Conservation (phyloP, 1,140 invertebrate species). For the Micrasema minimum region DNA sequence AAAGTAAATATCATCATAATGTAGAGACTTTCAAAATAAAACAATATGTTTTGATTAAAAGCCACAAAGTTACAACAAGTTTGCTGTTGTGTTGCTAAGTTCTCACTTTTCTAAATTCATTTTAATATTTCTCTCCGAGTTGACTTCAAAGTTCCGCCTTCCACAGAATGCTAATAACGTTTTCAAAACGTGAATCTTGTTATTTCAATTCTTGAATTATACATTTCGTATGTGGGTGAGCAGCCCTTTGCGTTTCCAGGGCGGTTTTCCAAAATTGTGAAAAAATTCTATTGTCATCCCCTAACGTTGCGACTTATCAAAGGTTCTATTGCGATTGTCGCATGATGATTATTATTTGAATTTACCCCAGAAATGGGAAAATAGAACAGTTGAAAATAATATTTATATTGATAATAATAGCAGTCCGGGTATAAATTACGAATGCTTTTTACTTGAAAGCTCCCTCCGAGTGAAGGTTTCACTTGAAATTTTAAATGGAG, state of each 20-base stretch:
- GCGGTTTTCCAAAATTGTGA: not conserved
- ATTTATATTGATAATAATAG: conserved; percentile 51
- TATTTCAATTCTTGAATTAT: too few relatives aligned
- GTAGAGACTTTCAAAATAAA: too few relatives aligned
- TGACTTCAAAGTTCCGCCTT: not conserved
- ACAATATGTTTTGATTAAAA: too few relatives aligned
- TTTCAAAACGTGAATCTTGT: not conserved
- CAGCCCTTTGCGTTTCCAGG: not conserved
- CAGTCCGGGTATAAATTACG: conserved; percentile 4
- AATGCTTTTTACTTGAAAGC: conserved; percentile 33
- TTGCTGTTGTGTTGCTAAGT: too few relatives aligned
- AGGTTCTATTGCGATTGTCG: conserved; percentile 21
- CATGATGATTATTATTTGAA: conserved; percentile 39
- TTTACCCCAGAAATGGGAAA: conserved; percentile 40
- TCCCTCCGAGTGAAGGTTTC: conserved; percentile 16
- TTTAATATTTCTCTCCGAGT: not conserved
- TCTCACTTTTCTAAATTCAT: too few relatives aligned
- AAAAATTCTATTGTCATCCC: conserved; percentile 18
- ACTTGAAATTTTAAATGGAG: conserved; percentile 39
- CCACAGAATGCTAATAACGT: not conserved
- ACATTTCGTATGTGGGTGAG: not conserved
- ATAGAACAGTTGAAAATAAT: conserved; percentile 43
- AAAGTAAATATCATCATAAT: too few relatives aligned
- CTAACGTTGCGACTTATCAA: conserved; percentile 28
- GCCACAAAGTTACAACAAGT: too few relatives aligned